Evolutionary conservation across 2,113 vertebrate species (phyloP), one percentile per base, ranked within the genome.

Genomic region (Scalopus aquaticus): DNA sequence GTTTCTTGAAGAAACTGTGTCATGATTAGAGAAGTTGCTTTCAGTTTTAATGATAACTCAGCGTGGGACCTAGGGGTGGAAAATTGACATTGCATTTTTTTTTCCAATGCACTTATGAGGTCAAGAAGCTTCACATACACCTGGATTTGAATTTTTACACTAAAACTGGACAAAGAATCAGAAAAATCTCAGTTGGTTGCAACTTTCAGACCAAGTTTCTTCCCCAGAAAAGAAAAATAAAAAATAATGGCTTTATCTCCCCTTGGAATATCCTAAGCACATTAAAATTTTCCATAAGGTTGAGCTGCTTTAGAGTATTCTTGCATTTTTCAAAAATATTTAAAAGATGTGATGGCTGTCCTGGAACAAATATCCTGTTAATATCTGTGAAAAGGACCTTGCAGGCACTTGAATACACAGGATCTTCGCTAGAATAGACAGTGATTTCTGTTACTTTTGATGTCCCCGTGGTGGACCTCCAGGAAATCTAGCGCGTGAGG

Each of bases 361-460:
- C 44, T 82, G 35, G 65, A 83, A 90, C 0, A 76, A 58, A 73
- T 73, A 28, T 32, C 86, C 46, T 76, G 1, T 62, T 56, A 19
- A 10, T 87, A 42, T 69, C 62, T 76, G 78, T 49, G 56, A 49
- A 84, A 83, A 94, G 65, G 42, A 26, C 28, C 44, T 81, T 13
- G 32, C 37, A 74, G 91, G 62, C 42, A 1, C 49, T 65, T 74
- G 56, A 81, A 67, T 62, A 26, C n/a, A 26, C 28, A 77, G 26
- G 35, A 37, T 74, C 74, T 93, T 56, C 39, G 73, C 72, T 70
- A 67, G 73, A 88, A 82, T 78, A 69, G 35, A 15, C 0, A 3
- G 22, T 78, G 94, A 30, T 80, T 94, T 98, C 79, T 89, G 28
- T 83, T 95, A 22, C 90, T 97, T 79, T 92, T 51, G 51, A 54